Evolutionary conservation across 2,888 invertebrate species (phyloP), one percentile per base, ranked within the genome.

Genomic region (Hemistola chrysoprasaria): DNA sequence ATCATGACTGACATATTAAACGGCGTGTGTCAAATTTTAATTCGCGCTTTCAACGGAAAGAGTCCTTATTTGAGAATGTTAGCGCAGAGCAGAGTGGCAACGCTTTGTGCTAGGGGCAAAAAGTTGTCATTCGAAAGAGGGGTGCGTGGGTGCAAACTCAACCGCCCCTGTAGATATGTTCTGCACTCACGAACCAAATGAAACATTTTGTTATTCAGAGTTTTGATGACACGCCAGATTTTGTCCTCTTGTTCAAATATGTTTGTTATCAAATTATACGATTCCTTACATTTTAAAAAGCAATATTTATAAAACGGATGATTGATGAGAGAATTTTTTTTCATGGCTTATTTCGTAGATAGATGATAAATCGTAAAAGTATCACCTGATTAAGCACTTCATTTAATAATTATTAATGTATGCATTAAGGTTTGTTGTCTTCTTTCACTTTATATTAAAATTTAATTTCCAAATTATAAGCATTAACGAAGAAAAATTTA

Each of bases 91-190:
- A 52, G 65, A 64, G 57, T 60, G 78, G 78, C 78, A 66, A 62
- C 56, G 64, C 60, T 70, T 76, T 81, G 79, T 82, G 63, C 56
- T 59, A 60, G 66, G 64, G 72, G 80, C 78, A 72, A 74, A 78
- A 78, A 78, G 62, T 72, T 78, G 80, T 75, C 68, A 69, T 49
- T 64, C 68, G 64, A 71, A 37, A 3, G 10, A 33, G 23, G 45
- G 51, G 49, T 40, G 35, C 39, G 56, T 52, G 64, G 53, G 56
- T 47, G 54, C 65, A 32, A 54, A 58, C n/a, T n/a, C n/a, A n/a
- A n/a, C n/a, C 65, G 59, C 69, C 70, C 69, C 56, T 64, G 22
- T 40, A 49, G 33, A 29, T 43, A 36, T 48, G 52, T 35, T 36
- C 35, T 40, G 52, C 39, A 43, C 40, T 46, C 11, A 22, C 24